Base-by-base conservation (phyloP, 2,113 vertebrate genomes). In the Casuarius casuarius region DNA sequence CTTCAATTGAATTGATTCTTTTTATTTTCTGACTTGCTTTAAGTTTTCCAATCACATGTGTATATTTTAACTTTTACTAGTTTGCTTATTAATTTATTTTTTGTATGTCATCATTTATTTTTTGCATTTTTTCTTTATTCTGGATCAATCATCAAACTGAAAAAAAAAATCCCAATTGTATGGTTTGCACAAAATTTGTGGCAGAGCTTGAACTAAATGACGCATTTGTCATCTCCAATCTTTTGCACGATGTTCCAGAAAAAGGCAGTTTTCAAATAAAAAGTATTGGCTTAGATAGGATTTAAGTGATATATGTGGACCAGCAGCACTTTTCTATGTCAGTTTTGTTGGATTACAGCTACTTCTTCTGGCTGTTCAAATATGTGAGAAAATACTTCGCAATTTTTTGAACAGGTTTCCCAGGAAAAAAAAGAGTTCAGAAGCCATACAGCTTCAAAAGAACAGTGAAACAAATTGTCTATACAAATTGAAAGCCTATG, bases 361-460 rank as follows among this genome's bases (percentile, higher is more conserved):
- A 22, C 10, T 82, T 65, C 49, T 86, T 4, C 23, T 44, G 13
- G 9, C 2, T 76, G 19, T 40, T 85, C 46, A 51, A 84, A 94
- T 63, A 51, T 42, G 5, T 67, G 3, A 8, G 7, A 65, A 92
- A 84, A 73, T 52, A 9, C 2, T 65, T 48, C 5, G 2, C 5
- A 46, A 54, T 72, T 93, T 84, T 87, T 61, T 67, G 3, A 67
- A 23, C 31, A 49, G 0, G 4, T 81, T 84, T 79, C 61, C 5
- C 19, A 26, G 8, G 28, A 29, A 70, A 79, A 71, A 68, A 74
- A 73, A 14, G 29, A 2, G 3, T 23, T 63, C 89, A 9, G 62
- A 65, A 80, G 2, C 1, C 5, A 0, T 29, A 83, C 61, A 0
- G 1, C 4, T 68, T 7, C 25, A 54, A 7, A 2, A 76, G 20